Evolutionary conservation across 2,888 invertebrate species (phyloP), one percentile per base, ranked within the genome.

Genomic region (Agrotis segetum): DNA sequence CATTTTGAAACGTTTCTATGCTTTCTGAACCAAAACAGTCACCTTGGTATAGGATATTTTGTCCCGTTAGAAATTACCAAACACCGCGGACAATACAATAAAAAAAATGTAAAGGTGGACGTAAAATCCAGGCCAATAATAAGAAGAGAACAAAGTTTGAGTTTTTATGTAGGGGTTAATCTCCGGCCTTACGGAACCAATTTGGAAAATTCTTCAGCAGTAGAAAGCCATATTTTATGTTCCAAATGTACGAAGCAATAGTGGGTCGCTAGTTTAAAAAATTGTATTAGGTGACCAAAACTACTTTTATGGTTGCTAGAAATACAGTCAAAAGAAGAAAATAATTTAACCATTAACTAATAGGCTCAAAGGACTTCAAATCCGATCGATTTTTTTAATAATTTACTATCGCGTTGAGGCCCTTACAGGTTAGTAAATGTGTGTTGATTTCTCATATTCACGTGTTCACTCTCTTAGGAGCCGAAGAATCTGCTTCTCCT

Each of bases 401-500:
- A 67, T 72, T 73, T 61, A 60, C 14, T 60, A 65, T 77, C 71
- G 70, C 75, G 82, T 60, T 66, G 66, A 75, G 67, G 67, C 71
- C 72, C 70, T 83, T 72, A 83, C 73, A 70, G 58, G 59, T 74
- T 52, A 64, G 65, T 79, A 65, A 79, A 63, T 65, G 53, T 69
- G 59, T 62, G 53, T 40, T 53, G 16, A n/a, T 44, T 19, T 29
- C 50, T 56, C 17, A 17, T 34, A 77, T 91, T 94, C 91, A 95
- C 88, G 94, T 91, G 68, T 92, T 94, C 5, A 96, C 93, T 86
- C 97, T 97, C 89, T 98, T 98, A 21, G 97, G 94, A 1, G 97
- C 97, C 0, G 96, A 94, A 0, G 95, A 92, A 29, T 96, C 96
- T 0, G 94, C 92, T 19, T 97, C 97, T 0, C 96, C 90, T 7